Percentiles rank a stretch among this genome's conserved stretches.
These are phyloP conservation scores for Myiotriccus ornatus DNA, from an alignment of 2,797 vertebrate species.

Conservation along the genomic window DNA sequence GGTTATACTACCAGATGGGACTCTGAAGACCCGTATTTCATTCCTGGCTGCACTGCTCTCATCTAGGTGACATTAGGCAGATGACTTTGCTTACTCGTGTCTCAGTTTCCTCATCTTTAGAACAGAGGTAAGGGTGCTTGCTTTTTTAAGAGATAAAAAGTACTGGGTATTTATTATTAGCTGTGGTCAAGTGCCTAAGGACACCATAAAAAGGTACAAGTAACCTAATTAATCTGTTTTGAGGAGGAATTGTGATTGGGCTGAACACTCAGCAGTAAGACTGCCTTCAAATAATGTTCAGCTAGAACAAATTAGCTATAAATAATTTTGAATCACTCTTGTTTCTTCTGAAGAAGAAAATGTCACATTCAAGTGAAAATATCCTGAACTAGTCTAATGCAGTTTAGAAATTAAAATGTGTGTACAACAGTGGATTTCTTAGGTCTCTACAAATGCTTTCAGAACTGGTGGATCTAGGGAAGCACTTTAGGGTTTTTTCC, in stretches of 20 bases:
- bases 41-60: background rate
- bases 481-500: background rate
- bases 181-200: slow-evolving; percentile 48
- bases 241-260: slow-evolving; percentile 40
- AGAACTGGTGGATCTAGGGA: background rate
- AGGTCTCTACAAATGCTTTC: background rate
- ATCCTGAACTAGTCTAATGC: background rate
- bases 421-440: background rate
- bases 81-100: slow-evolving; percentile 29
- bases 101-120: slow-evolving; percentile 1
- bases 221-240: slow-evolving; percentile 66
- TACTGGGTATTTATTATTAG: slow-evolving; percentile 56
- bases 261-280: background rate
- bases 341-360: background rate
- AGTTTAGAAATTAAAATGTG: background rate
- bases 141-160: slow-evolving; percentile 20
- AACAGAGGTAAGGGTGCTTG: background rate
- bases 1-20: background rate
- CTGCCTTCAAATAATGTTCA: slow-evolving; percentile 15
- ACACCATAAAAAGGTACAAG: slow-evolving; percentile 44
- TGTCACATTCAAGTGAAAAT: background rate
- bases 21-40: background rate
- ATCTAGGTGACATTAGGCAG: slow-evolving; percentile 28
- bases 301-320: background rate
- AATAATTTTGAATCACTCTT: background rate